Conservation (phyloP, 2,888 invertebrate species). For the Trisateles emortualis region DNA sequence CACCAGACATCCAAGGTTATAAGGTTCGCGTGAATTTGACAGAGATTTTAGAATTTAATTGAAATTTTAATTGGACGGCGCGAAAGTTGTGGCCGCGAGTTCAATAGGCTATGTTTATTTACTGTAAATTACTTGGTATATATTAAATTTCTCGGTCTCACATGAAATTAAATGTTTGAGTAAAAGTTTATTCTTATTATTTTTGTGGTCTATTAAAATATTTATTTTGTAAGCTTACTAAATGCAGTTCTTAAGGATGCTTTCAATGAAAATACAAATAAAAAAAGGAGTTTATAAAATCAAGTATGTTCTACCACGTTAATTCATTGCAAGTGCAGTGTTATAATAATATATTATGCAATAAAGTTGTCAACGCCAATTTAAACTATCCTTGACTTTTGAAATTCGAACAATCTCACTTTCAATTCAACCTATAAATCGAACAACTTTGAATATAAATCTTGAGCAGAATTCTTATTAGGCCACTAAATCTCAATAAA, state of each 20-base stretch:
- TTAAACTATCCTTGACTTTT: conserved; percentile 25
- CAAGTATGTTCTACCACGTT: too few relatives aligned
- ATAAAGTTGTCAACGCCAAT: conserved; percentile 1
- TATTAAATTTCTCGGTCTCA: not conserved
- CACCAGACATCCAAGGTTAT: conserved; percentile 49
- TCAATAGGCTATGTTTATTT: conserved; percentile 45
- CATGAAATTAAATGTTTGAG: conserved; percentile 15
- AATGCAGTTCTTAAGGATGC: too few relatives aligned
- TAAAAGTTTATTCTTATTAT: too few relatives aligned
- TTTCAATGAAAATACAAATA: too few relatives aligned
- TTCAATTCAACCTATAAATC: conserved; percentile 20
- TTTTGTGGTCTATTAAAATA: too few relatives aligned
- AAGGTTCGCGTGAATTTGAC: conserved; percentile 59
- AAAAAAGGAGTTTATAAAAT: too few relatives aligned
- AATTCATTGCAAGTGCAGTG: too few relatives aligned
- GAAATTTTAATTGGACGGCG: conserved; percentile 66
- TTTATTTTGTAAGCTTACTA: too few relatives aligned
- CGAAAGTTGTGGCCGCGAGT: conserved; percentile 56
- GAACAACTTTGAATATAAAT: not conserved
- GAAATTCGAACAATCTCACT: conserved; percentile 24
- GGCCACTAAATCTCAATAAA: not conserved
- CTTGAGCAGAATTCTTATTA: not conserved
- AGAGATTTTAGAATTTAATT: conserved; percentile 68
- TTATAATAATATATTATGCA: too few relatives aligned
- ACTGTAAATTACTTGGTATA: conserved; percentile 44